A percentile compares a stretch with the other conserved stretches of the same genome.
Conservation (phyloP, 2,797 vertebrate species). For the Phoeniculus purpureus region DNA sequence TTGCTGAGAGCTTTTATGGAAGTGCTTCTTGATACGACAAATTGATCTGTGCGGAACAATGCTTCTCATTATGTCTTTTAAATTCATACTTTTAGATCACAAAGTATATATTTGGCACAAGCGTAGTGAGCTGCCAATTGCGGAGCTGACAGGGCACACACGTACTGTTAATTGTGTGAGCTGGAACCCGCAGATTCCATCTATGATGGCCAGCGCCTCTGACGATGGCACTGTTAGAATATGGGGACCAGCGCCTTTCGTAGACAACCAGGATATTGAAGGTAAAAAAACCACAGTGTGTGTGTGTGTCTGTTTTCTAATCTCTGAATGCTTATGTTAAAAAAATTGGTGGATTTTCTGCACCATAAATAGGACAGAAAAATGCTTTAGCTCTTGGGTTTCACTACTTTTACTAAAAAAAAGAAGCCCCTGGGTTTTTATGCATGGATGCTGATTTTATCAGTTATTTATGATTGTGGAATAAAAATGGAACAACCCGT, state of each 20-base stretch:
- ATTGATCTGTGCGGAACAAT: accelerated
- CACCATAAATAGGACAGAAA: neutral
- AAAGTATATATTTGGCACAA: conserved; percentile 99
- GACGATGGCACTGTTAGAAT: conserved; percentile 98
- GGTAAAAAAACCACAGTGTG: conserved; percentile 68
- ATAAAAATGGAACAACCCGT: accelerated
- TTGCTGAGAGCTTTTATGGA: neutral
- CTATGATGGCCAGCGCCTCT: conserved; percentile 98
- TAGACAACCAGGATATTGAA: conserved; percentile 92
- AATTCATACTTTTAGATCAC: conserved; percentile 84
- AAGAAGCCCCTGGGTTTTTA: neutral
- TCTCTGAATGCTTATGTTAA: neutral
- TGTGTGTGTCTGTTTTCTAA: neutral
- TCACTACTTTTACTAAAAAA: neutral
- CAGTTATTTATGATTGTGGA: neutral
- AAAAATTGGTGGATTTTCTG: neutral
- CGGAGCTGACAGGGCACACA: conserved; percentile 96
- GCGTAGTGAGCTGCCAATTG: conserved; percentile 95
- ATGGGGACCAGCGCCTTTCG: conserved; percentile 97
- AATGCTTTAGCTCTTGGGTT: neutral
- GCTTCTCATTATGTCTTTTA: neutral
- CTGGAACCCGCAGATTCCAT: conserved; percentile 97
- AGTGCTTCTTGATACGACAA: accelerated
- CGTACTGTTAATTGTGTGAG: conserved; percentile 99
- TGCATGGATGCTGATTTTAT: neutral